Conservation (phyloP, 2,113 vertebrate genomes). For the Delphinapterus leucas region DNA sequence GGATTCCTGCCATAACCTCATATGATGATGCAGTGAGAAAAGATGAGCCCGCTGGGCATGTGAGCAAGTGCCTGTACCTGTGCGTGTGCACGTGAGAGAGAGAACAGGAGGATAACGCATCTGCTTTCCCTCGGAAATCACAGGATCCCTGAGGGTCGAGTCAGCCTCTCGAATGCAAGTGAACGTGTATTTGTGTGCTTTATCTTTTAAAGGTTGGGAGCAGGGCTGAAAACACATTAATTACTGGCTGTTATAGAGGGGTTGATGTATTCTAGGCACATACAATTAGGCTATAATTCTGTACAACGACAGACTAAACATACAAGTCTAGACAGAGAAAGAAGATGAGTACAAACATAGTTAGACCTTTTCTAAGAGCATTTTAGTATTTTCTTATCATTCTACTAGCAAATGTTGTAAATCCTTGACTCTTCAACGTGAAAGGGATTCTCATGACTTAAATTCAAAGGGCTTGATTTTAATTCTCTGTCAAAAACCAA, state of each 20-base stretch:
- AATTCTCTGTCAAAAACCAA: slow-evolving; percentile 29
- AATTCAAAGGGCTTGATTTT: slow-evolving; percentile 49
- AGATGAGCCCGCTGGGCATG: rapidly evolving
- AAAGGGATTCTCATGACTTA: slow-evolving; percentile 52
- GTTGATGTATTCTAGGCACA: slow-evolving; percentile 69
- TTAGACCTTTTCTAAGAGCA: slow-evolving; percentile 32
- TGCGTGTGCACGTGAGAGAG: neutral
- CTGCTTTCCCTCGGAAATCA: neutral
- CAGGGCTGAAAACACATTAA: slow-evolving; percentile 67
- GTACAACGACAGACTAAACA: slow-evolving; percentile 72
- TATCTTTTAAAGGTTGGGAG: slow-evolving; percentile 65
- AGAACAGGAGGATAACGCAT: rapidly evolving
- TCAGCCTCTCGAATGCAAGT: neutral
- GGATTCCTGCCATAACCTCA: neutral
- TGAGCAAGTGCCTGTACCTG: neutral
- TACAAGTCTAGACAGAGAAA: slow-evolving; percentile 70
- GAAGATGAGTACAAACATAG: slow-evolving; percentile 52
- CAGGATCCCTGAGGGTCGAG: slow-evolving; percentile 44
- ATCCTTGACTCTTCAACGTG: slow-evolving; percentile 42
- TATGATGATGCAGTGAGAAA: neutral
- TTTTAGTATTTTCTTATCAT: slow-evolving; percentile 40
- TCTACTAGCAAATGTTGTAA: slow-evolving; percentile 45
- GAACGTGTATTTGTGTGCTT: slow-evolving; percentile 43
- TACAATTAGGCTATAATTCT: slow-evolving; percentile 76
- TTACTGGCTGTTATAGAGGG: slow-evolving; percentile 60